Evolutionary conservation across 2,113 vertebrate genomes (phyloP).

Genomic region (Enhydra lutris): DNA sequence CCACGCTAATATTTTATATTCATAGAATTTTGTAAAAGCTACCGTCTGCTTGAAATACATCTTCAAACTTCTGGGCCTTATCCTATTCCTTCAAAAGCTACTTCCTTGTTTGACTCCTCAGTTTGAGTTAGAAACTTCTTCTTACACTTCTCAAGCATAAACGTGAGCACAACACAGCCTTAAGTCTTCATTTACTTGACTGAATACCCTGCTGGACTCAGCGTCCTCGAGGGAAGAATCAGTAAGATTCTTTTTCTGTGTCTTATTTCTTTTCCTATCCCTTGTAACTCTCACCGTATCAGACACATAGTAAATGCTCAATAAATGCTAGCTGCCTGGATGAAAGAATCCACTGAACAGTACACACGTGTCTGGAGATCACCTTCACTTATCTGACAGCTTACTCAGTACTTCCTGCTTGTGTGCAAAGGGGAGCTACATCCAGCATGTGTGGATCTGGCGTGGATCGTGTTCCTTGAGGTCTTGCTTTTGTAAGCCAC

Average conservation of each 20-base stretch:
- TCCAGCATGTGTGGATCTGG: not conserved
- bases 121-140: not conserved
- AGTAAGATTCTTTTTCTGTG: not conserved
- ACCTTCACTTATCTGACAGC: not conserved
- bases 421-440: not conserved
- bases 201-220: not conserved
- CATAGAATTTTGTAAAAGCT: not conserved
- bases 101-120: not conserved
- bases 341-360: not conserved
- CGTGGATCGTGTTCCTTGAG: not conserved
- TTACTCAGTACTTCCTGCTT: not conserved
- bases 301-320: not conserved
- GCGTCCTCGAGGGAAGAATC: not conserved
- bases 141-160: not conserved
- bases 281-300: not conserved
- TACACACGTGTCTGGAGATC: not conserved
- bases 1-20: not conserved
- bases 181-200: not conserved
- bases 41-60: not conserved
- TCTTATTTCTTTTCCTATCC: not conserved
- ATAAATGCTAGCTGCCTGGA: not conserved
- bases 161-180: accelerated
- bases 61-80: not conserved
- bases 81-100: not conserved
- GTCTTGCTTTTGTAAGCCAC: not conserved